Evolutionary conservation across 2,888 invertebrate genomes (phyloP).

Genomic region (Nesidiocoris tenuis): DNA sequence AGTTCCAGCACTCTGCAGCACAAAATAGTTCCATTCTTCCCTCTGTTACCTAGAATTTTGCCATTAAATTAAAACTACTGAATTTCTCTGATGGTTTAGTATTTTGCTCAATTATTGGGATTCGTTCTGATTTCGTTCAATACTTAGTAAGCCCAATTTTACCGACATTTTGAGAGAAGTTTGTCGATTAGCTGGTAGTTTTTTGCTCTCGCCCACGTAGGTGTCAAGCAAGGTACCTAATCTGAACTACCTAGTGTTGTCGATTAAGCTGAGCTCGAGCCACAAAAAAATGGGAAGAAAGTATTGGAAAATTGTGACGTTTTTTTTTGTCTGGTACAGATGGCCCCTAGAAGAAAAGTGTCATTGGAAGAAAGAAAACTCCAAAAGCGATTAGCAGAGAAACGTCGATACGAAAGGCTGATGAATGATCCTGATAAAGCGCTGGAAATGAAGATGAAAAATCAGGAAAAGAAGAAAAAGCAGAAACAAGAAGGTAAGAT

Average conservation of each 20-base stretch:
- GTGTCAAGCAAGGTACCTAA: no score
- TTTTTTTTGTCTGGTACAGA: not conserved
- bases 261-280: not conserved
- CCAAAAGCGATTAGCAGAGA: slow-evolving; percentile 4
- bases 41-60: not conserved
- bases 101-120: not conserved
- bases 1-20: no score
- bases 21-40: no score
- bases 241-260: no score
- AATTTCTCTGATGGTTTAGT: not conserved
- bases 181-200: no score
- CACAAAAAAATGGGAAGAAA: no score
- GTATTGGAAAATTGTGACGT: no score
- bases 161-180: no score
- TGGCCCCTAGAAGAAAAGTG: not conserved
- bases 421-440: slow-evolving; percentile 11
- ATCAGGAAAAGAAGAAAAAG: not conserved
- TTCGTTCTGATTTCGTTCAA: not conserved
- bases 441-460: slow-evolving; percentile 6
- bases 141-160: not conserved
- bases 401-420: slow-evolving; percentile 7
- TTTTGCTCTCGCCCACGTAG: no score
- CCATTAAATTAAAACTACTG: not conserved
- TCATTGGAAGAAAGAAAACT: not conserved
- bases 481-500: no score